Conservation (phyloP, 2,113 vertebrate species). For the cat (Felis catus) region DNA sequence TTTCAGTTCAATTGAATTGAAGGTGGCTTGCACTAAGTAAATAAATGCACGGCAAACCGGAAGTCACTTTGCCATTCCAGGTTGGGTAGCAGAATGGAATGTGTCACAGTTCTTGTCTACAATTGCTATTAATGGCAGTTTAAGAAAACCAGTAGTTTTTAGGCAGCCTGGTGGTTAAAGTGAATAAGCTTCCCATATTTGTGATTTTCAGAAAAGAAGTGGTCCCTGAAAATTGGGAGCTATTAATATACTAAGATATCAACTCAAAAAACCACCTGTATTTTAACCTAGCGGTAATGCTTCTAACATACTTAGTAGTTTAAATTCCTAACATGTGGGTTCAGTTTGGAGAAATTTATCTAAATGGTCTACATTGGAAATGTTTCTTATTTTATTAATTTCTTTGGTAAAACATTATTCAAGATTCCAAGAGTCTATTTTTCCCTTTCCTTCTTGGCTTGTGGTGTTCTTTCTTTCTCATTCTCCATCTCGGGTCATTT, state of each 20-base stretch:
- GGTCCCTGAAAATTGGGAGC: background rate
- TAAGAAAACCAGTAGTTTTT: slow-evolving; percentile 35
- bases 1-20: slow-evolving; percentile 19
- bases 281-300: background rate
- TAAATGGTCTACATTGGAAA: background rate
- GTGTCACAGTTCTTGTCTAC: background rate
- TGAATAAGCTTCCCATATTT: slow-evolving; percentile 29
- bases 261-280: background rate
- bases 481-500: background rate
- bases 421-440: background rate
- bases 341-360: background rate
- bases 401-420: background rate
- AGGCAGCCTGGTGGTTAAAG: background rate
- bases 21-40: slow-evolving; percentile 36
- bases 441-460: background rate
- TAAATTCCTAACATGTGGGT: background rate
- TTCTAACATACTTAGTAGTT: background rate
- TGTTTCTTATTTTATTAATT: background rate
- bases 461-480: background rate
- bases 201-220: slow-evolving; percentile 29
- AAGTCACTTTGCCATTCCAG: slow-evolving; percentile 15
- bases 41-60: background rate
- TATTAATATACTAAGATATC: background rate
- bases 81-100: background rate
- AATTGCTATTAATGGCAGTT: slow-evolving; percentile 40